Evolutionary conservation across 2,113 vertebrate genomes (phyloP), one percentile per base, ranked within the genome.

Genomic region (Formicarius rufipectus): DNA sequence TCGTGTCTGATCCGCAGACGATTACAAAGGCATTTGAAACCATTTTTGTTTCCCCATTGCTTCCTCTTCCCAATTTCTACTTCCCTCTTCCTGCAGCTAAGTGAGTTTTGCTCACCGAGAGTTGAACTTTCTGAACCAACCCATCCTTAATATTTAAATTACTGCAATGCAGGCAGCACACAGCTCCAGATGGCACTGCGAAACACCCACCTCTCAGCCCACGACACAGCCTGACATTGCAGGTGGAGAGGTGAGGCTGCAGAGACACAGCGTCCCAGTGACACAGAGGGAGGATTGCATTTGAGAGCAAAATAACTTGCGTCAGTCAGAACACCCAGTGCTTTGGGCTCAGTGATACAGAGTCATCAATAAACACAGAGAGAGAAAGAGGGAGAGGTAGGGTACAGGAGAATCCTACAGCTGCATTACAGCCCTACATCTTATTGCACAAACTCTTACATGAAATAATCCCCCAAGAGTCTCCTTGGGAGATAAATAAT

Each of bases 1-100:
- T 20, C 2, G 1, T 62, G 42, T 33, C 74, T 14, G 10, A 60
- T 25, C 64, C 7, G 0, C 39, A 87, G 84, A 53, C 0, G 1
- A 60, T 56, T 62, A 50, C 4, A 4, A 11, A 89, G 45, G 37
- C 16, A 3, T 68, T 58, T 60, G 42, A 87, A 95, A 69, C 50
- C n/a, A 27, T 77, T 69, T 45, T 49, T 67, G 35, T 47, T 89
- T 84, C 77, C 27, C 76, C 11, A 52, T 31, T 40, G 12, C 91
- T 95, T 91, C 92, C 47, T 59, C 49, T 64, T 76, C 62, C 79
- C 1, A 0, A 45, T 75, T 87, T 75, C 66, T 55, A 8, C 74
- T 93, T 90, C 67, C 79, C 31, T 86, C 28, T 84, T 39, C 56
- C 16, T 6, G 4, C 47, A 5, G 14, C 25, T 55, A 40, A 42